Evolutionary conservation across 2,888 invertebrate species (phyloP).

Genomic region (Tetragnatha montana): DNA sequence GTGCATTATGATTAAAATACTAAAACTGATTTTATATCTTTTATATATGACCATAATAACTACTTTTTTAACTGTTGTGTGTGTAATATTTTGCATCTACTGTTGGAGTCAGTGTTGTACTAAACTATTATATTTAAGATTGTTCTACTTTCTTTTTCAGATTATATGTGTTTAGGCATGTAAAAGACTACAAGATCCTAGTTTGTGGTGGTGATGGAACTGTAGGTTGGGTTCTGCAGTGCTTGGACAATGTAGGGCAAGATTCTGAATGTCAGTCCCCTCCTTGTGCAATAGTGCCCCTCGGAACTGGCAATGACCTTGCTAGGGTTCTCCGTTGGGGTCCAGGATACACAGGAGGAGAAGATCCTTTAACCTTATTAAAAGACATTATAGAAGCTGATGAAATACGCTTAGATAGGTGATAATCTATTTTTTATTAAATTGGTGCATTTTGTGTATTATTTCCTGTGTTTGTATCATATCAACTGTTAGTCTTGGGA

Average conservation of each 20-base stretch:
- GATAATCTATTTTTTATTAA: neutral
- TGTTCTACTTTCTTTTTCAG: constrained; percentile 77
- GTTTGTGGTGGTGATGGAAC: constrained; percentile 99
- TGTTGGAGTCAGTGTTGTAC: neutral
- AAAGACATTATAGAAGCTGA: constrained; percentile 99
- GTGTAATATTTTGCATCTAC: neutral
- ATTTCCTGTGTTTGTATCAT: too few species aligned
- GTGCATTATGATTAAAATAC: neutral
- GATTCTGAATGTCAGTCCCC: constrained; percentile 99
- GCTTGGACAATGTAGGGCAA: constrained; percentile 99
- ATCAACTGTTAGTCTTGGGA: too few species aligned
- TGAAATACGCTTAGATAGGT: constrained; percentile 84
- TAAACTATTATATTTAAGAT: neutral
- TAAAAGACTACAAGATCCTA: constrained; percentile 98
- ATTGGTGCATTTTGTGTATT: too few species aligned
- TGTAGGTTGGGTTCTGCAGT: constrained; percentile 97
- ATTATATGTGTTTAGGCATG: constrained; percentile 97
- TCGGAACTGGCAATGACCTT: constrained; percentile 99
- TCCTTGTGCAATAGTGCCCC: constrained; percentile 98
- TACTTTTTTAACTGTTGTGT: neutral
- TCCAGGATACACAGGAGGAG: constrained; percentile 97
- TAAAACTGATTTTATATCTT: neutral
- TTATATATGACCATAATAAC: neutral
- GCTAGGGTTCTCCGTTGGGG: constrained; percentile 99
- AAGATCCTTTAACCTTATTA: constrained; percentile 95